Base-by-base conservation (phyloP, 1,140 invertebrate genomes). In the Eriosoma lanigerum region DNA sequence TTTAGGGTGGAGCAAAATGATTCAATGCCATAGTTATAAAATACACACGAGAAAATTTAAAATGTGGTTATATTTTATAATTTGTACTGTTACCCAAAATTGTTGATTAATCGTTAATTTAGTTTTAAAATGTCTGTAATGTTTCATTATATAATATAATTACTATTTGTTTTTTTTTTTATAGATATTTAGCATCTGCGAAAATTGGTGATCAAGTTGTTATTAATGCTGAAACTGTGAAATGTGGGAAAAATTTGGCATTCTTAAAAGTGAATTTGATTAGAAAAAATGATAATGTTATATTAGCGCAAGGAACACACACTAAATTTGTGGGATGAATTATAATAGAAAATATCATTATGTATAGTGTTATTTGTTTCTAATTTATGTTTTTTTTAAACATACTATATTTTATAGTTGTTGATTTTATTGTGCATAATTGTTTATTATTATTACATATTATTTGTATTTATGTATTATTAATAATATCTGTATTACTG, bases 261-360 rank as follows among this genome's bases (percentile, higher is more conserved):
- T 97, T 94, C 85, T 86, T 96, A 3, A 90, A 91, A 82, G 92
- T 94, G 1, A 90, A 93, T 82, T 88, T 96, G 15, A 88, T 85
- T 48, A 92, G 94, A 80, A 94, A 94, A 85, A 86, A 88, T 12
- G 90, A 88, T 80, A 91, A 91, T 81, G 86, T 88, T 81, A 81
- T 96, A 8, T 84, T 96, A 82, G 94, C 93, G 29, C 90, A 89
- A 82, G 95, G 93, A 60, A 87, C 88, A 81, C 94, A 96, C 84
- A 94, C 91, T 0, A 95, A 95, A 86, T 95, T 88, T 87, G 85
- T 94, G 1, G 66, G 66, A 24, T 68, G 12, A 64, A n/a, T 9
- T 21, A 9, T 10, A 68, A 24, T 26, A 24, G 44, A 44, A 0
- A 38, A 10, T 13, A 21, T 44, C 2, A 44, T 46, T 44, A 17